Conservation (phyloP, 1,140 invertebrate genomes). For the Drusus annulatus region DNA sequence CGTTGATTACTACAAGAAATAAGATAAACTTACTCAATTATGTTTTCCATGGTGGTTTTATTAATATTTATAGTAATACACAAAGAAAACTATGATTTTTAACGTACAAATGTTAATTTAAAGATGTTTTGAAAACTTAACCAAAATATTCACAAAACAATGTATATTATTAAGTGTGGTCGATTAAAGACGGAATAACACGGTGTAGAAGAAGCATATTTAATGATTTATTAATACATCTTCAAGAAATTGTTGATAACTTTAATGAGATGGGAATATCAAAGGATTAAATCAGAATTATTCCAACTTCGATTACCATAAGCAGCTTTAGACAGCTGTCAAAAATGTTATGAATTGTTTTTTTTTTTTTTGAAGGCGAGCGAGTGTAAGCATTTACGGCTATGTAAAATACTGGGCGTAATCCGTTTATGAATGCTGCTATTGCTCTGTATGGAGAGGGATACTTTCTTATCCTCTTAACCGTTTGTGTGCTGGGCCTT, state of each 20-base stretch:
- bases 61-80: background rate
- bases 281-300: too few relatives aligned
- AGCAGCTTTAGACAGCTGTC: conserved; percentile 23
- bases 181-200: background rate
- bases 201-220: background rate
- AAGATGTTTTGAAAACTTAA: conserved; percentile 7
- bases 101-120: background rate
- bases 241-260: background rate
- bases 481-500: too few relatives aligned
- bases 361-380: background rate
- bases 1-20: background rate
- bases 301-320: background rate
- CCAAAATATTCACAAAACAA: background rate
- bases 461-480: too few relatives aligned
- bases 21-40: background rate
- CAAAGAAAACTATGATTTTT: background rate
- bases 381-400: too few relatives aligned
- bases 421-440: too few relatives aligned
- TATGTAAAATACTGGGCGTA: too few relatives aligned
- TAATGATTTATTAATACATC: background rate
- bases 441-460: too few relatives aligned
- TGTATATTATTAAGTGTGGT: background rate
- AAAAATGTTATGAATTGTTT: conserved; percentile 29
- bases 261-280: background rate
- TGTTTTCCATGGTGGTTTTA: background rate